Conservation (phyloP, 2,113 vertebrate species). For the Tiliqua scincoides region DNA sequence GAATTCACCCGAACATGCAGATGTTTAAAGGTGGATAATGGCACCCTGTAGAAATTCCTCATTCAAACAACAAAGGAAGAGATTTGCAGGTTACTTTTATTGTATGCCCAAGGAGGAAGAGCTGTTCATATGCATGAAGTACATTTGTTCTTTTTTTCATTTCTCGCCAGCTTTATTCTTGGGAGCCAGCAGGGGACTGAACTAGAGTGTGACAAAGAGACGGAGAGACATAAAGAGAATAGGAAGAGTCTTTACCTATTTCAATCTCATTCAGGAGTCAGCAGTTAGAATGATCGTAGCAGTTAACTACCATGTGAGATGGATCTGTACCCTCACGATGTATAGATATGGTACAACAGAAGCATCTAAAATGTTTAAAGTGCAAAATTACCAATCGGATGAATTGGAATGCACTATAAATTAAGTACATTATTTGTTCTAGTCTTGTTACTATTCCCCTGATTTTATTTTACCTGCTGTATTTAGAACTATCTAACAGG, state of each 20-base stretch:
- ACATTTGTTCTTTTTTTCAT: not conserved
- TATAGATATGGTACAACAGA: not conserved
- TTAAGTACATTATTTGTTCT: not conserved
- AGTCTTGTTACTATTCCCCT: not conserved
- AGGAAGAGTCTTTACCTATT: constrained; percentile 1
- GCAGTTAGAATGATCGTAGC: constrained; percentile 10
- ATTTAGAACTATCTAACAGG: not conserved
- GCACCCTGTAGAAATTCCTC: not conserved
- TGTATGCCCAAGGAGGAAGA: not conserved
- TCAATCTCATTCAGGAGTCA: not conserved
- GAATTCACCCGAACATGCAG: not conserved
- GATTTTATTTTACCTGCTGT: not conserved
- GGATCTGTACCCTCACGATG: constrained; percentile 13
- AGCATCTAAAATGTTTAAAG: not conserved
- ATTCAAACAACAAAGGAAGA: not conserved
- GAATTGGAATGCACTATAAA: not conserved
- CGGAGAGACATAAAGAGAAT: not conserved
- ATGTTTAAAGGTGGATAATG: constrained; percentile 6
- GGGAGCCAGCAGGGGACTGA: not conserved
- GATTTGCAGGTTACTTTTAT: constrained; percentile 7
- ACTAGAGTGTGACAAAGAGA: not conserved
- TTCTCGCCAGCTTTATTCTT: constrained; percentile 20
- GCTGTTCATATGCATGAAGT: not conserved
- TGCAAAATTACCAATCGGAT: not conserved
- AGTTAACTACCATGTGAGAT: constrained; percentile 18